A percentile compares a stretch with the other conserved stretches of the same genome.
These are phyloP conservation scores for Glaucopsyche alexis DNA, from an alignment of 2,888 invertebrate species.

Conservation along the genomic window DNA sequence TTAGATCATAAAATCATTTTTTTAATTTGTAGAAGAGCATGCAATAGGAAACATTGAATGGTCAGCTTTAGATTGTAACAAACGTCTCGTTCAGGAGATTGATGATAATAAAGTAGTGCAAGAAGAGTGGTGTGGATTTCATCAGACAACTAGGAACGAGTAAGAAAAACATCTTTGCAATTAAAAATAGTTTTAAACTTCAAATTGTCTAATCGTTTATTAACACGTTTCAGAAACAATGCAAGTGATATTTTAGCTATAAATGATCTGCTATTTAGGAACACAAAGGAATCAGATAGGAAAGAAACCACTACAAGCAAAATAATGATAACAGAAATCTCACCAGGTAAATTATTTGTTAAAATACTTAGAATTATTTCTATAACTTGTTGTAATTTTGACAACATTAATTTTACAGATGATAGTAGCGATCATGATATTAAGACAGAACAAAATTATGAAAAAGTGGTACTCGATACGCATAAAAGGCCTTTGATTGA, in stretches of 20 bases:
- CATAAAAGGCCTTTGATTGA: slow-evolving; percentile 60
- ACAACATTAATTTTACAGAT: neutral
- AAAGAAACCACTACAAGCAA: slow-evolving; percentile 35
- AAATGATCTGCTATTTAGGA: slow-evolving; percentile 57
- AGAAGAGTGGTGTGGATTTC: slow-evolving; percentile 64
- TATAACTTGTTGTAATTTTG: neutral
- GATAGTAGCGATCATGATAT: neutral
- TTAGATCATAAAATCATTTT: neutral
- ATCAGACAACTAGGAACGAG: slow-evolving; percentile 36
- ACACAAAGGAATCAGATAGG: slow-evolving; percentile 47
- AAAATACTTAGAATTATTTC: neutral
- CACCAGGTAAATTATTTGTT: slow-evolving; percentile 47
- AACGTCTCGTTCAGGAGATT: slow-evolving; percentile 65
- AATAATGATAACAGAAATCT: slow-evolving; percentile 41
- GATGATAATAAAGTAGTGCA: slow-evolving; percentile 48
- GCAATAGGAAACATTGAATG: slow-evolving; percentile 61
- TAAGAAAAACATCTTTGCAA: neutral
- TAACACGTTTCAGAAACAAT: slow-evolving; percentile 48
- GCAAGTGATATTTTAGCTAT: slow-evolving; percentile 53
- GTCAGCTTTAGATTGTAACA: slow-evolving; percentile 55
- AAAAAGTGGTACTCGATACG: slow-evolving; percentile 44
- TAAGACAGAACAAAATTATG: slow-evolving; percentile 33
- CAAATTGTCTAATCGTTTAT: neutral
- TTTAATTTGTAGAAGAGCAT: slow-evolving; percentile 39
- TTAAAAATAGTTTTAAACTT: too few relatives aligned